Conservation (phyloP, 2,113 vertebrate species). For the Furnarius figulus region DNA sequence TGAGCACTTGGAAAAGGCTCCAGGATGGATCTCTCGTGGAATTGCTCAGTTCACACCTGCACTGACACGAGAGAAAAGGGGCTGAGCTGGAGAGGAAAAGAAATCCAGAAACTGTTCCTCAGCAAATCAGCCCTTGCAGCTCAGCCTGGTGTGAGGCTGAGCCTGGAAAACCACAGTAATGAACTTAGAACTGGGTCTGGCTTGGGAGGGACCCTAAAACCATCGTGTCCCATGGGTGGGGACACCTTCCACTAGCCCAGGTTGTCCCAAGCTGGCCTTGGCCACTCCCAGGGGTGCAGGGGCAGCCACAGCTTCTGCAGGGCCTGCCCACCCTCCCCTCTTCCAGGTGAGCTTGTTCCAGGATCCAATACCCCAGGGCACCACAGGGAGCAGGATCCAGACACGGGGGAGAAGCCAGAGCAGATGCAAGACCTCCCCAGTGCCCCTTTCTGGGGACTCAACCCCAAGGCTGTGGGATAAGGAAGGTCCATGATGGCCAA, state of each 20-base stretch:
- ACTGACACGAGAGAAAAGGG: background rate
- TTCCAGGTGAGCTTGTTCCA: background rate
- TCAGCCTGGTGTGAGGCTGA: background rate
- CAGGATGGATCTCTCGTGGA: accelerated
- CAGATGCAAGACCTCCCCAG: background rate
- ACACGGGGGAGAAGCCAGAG: accelerated
- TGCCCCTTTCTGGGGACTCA: background rate
- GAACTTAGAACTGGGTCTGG: background rate
- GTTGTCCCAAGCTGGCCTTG: background rate
- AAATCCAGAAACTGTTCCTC: background rate
- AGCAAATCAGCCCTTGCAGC: background rate
- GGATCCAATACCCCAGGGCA: background rate
- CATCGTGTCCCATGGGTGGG: too few species aligned
- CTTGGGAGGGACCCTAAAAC: background rate
- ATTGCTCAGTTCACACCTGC: background rate
- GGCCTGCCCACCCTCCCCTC: background rate
- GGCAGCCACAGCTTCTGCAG: background rate
- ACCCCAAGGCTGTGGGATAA: background rate
- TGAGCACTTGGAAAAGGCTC: background rate
- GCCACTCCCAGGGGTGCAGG: background rate
- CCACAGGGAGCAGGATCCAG: background rate
- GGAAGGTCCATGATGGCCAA: background rate
- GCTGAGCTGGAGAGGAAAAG: background rate
- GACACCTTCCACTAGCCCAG: background rate
- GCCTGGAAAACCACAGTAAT: background rate